A percentile compares a stretch with the other conserved stretches of the same genome.
Evolutionary conservation across 2,113 vertebrate genomes (phyloP).

Genomic region (Mungos mungo): DNA sequence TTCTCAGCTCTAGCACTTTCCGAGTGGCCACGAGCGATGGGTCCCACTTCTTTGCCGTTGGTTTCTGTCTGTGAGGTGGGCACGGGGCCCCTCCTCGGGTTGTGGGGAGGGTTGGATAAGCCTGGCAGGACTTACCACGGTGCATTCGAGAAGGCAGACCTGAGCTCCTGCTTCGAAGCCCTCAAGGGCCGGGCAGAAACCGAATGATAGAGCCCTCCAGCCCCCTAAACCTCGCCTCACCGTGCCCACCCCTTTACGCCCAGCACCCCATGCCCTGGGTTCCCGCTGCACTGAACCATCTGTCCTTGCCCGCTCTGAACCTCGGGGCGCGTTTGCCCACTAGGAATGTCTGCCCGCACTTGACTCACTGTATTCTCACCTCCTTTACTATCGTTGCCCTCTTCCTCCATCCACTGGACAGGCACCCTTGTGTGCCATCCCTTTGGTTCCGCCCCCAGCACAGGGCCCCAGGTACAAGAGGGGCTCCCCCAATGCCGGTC

Average conservation of each 20-base stretch:
- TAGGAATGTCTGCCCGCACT: neutral
- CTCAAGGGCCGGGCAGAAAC: too few relatives aligned
- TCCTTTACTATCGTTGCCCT: neutral
- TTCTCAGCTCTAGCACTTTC: neutral
- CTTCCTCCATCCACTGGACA: accelerated
- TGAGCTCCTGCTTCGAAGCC: neutral
- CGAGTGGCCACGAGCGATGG: neutral
- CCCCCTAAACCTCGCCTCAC: neutral
- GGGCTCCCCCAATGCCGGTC: neutral
- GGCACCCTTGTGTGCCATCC: neutral
- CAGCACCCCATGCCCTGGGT: accelerated
- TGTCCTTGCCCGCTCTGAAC: accelerated
- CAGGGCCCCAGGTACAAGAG: neutral
- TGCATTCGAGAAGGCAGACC: neutral
- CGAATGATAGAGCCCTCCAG: neutral
- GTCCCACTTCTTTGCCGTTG: neutral
- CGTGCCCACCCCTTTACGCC: accelerated
- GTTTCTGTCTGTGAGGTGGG: neutral
- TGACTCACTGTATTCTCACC: accelerated
- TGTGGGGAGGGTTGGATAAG: neutral
- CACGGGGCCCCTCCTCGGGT: neutral
- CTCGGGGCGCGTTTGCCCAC: accelerated
- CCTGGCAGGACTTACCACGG: accelerated
- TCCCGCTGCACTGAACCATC: accelerated
- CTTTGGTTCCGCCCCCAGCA: neutral